A percentile compares a stretch with the other conserved stretches of the same genome.
Conservation (phyloP, 2,888 invertebrate genomes). For the Chymomyza amoena region DNA sequence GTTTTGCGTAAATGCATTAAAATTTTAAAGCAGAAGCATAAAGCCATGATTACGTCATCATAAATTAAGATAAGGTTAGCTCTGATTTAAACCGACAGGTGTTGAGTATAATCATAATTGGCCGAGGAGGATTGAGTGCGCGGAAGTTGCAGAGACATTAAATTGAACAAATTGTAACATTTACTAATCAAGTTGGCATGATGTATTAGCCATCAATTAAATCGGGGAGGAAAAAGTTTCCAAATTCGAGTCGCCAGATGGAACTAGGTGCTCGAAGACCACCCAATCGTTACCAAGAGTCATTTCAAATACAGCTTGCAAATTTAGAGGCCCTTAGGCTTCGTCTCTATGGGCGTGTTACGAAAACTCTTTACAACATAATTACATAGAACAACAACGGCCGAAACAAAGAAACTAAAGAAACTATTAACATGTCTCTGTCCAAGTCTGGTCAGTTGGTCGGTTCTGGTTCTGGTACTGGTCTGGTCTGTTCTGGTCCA, state of each 20-base stretch:
- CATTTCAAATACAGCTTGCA: background rate
- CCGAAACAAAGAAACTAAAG: background rate
- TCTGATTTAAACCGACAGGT: constrained; percentile 53
- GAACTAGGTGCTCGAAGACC: constrained; percentile 26
- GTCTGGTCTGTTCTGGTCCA: background rate
- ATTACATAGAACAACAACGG: constrained; percentile 45
- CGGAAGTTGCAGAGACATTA: background rate
- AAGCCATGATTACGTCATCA: constrained; percentile 62
- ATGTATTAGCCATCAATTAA: background rate
- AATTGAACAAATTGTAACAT: background rate
- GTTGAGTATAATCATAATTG: constrained; percentile 28
- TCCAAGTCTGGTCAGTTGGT: background rate
- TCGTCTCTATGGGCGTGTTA: constrained; percentile 42
- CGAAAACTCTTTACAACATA: constrained; percentile 57
- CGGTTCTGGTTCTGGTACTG: constrained; percentile 1
- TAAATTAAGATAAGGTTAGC: constrained; percentile 61
- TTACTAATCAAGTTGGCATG: background rate
- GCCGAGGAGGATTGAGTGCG: background rate
- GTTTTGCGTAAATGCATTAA: constrained; percentile 35
- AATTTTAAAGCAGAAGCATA: constrained; percentile 10
- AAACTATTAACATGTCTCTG: constrained; percentile 31
- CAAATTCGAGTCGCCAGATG: too few species aligned
- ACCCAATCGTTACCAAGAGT: constrained; percentile 31
- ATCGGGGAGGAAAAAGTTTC: too few species aligned
- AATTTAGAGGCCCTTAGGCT: background rate